phyloP scores from a whole-genome alignment of 2,113 vertebrate species.

The Pachycephala philippinensis region DNA sequence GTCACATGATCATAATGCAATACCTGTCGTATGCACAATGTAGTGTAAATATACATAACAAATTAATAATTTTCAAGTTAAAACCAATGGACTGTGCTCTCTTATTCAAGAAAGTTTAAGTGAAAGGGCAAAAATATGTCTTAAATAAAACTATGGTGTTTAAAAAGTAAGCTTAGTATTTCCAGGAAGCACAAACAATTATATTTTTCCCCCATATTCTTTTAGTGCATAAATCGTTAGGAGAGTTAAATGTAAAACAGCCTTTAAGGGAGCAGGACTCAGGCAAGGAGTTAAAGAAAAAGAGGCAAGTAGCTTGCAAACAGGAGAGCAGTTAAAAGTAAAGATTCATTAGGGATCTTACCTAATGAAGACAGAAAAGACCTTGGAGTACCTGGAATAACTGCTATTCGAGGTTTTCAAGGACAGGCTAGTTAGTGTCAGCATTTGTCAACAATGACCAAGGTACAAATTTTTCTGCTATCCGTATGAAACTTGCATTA shows the following conservation, averaged over 20 bases:
- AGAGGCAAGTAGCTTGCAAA: neutral
- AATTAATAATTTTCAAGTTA: neutral
- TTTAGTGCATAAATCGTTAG: neutral
- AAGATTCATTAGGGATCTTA: conserved; percentile 24
- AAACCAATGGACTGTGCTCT: neutral
- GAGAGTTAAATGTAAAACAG: neutral
- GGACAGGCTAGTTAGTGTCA: neutral
- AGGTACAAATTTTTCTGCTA: neutral
- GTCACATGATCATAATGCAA: neutral
- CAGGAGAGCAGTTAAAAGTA: neutral
- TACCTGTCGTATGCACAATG: neutral
- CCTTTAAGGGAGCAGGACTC: neutral
- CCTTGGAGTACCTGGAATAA: neutral
- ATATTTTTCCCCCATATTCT: neutral
- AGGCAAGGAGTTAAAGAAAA: neutral
- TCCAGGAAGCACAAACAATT: neutral
- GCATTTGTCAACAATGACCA: neutral
- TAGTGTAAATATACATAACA: neutral
- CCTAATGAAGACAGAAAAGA: neutral
- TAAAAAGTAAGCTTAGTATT: neutral
- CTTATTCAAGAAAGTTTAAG: neutral
- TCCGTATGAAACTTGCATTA: neutral
- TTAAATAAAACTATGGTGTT: neutral
- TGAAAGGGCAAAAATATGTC: neutral
- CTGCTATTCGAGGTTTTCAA: neutral